Evolutionary conservation across 2,113 vertebrate species (phyloP), one percentile per base, ranked within the genome.

Genomic region (Nasalis larvatus): DNA sequence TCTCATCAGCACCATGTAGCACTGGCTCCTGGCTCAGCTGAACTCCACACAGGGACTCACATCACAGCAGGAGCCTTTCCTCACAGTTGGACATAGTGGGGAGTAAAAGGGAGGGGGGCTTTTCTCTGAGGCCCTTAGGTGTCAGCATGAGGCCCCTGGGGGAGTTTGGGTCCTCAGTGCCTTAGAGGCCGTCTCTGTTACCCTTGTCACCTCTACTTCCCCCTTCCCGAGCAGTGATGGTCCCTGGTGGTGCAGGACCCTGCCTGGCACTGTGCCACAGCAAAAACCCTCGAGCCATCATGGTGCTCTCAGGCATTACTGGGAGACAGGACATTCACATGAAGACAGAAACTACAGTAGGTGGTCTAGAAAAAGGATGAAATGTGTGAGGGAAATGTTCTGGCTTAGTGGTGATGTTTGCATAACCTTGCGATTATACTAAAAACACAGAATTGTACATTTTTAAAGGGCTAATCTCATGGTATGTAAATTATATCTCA

Each of bases 1-100:
- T 37, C n/a, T 71, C 73, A 1, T 4, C 7, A 47, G 78, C 37
- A 14, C 4, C 0, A 1, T 32, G 47, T 0, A 16, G 69, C 42
- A 54, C 18, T 49, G 32, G 40, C 49, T 69, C 20, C 58, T 7
- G 7, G 16, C 42, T 77, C 42, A 58, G 81, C 12, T 35, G 87
- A 63, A 27, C 42, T 40, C 68, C 5, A 3, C 3, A 3, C 4
- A 17, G 35, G 16, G 35, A 16, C n/a, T 17, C 49, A 74, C 45
- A 30, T 83, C 35, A 47, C 27, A 35, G 73, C 7, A 3, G 16
- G 35, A 32, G 54, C 12, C 3, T 47, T 78, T 84, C 91, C 63
- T 84, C 45, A 40, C 27, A 74, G 42, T 0, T 8, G 60, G 69
- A 78, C 23, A 35, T 3, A 35, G 30, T 9, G 4, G 58, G 54